phyloP scores from a whole-genome alignment of 1,140 invertebrate species.

The Sminthurinus signatus region DNA sequence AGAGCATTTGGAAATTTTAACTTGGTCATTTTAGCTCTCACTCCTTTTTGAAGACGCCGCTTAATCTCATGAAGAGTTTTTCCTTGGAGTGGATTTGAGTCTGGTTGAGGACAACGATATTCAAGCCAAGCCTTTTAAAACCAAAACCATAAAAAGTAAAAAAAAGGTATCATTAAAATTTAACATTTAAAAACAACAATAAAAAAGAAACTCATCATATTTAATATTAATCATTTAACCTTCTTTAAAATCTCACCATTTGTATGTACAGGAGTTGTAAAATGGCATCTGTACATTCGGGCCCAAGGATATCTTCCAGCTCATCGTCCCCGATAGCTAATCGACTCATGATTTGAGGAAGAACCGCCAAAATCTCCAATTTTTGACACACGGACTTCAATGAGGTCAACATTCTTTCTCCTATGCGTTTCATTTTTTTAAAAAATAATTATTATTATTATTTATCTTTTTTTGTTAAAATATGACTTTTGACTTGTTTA shows the following conservation, averaged over 20 bases:
- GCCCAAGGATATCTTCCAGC: slow-evolving; percentile 1
- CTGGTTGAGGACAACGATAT: neutral
- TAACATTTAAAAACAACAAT: too few species aligned
- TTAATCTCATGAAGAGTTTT: slow-evolving; percentile 6
- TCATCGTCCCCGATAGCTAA: slow-evolving; percentile 1
- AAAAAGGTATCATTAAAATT: too few species aligned
- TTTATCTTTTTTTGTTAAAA: too few species aligned
- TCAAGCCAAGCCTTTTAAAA: slow-evolving; percentile 6
- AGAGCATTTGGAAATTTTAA: slow-evolving; percentile 1
- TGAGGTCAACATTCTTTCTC: too few species aligned
- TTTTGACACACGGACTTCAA: neutral
- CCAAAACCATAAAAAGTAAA: too few species aligned
- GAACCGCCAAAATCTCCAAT: neutral
- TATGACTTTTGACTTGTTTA: too few species aligned
- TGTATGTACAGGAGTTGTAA: slow-evolving; percentile 5
- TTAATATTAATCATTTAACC: neutral
- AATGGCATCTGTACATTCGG: slow-evolving; percentile 6
- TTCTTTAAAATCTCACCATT: slow-evolving; percentile 5
- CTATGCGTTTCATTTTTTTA: too few species aligned
- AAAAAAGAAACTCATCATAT: neutral
- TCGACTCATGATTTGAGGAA: slow-evolving; percentile 10
- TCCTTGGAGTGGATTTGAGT: neutral
- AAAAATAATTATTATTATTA: too few species aligned
- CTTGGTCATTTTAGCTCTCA: slow-evolving; percentile 3
- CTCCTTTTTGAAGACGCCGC: slow-evolving; percentile 4